Evolutionary conservation across 2,888 invertebrate genomes (phyloP), one percentile per base, ranked within the genome.

Genomic region (Lycocerus yunnanus): DNA sequence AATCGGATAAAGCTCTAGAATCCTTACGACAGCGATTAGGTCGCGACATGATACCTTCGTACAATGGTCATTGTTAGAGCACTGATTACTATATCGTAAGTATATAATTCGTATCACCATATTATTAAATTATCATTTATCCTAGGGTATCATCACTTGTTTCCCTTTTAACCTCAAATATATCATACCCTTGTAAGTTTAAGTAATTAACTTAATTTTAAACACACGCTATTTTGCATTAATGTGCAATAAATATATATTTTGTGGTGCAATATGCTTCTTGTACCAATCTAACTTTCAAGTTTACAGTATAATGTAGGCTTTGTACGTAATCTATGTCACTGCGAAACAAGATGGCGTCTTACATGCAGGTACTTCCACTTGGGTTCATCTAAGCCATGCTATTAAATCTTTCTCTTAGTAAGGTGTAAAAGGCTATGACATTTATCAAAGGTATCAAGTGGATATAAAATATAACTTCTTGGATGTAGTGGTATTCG

Each of bases 1-100:
- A 86, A 86, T 86, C 86, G 86, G 86, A 86, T 86, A 84, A 43
- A 86, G 84, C 84, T 82, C 82, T 80, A 82, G 82, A 83, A 84
- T 85, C 85, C 84, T 85, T 85, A 84, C 83, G 83, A 82, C 82
- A 78, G 79, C 84, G 85, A 85, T 85, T 85, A 85, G 81, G 82
- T 81, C 78, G 81, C 79, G 81, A 82, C 81, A 81, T 74, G 71
- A 76, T 76, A 76, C 76, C 76, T 76, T 76, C 71, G 75, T 77
- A 82, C 82, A 81, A 81, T 81, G 82, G 82, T 82, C 82, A 83
- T 83, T 82, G 80, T 82, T 73, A 72, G 18, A 18, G 66, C 59
- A 74, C 69, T 72, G 74, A 74, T 76, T 74, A 74, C 66, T 76
- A 20, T 72, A 74, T 74, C 69, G 74, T 73, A 71, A 66, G 71